phyloP scores from a whole-genome alignment of 2,797 vertebrate genomes.

The Dendrocincla fuliginosa region DNA sequence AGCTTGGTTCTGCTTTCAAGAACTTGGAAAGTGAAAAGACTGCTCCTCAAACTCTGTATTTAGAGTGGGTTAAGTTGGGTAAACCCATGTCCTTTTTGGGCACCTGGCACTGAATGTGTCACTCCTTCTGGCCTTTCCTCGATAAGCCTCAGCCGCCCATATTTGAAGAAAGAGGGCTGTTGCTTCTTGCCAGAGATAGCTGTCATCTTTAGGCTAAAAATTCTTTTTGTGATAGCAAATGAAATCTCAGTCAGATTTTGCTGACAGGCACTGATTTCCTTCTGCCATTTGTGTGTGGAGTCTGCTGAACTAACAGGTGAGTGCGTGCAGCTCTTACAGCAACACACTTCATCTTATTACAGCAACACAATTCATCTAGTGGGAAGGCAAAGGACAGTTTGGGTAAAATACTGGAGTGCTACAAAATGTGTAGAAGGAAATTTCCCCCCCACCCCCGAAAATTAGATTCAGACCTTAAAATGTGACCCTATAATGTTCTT shows the following conservation, averaged over 20 bases:
- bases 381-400: background rate
- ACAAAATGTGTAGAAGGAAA: background rate
- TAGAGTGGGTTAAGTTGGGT: background rate
- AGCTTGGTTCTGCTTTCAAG: background rate
- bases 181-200: background rate
- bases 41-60: background rate
- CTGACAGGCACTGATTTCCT: background rate
- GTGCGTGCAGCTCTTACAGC: background rate
- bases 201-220: background rate
- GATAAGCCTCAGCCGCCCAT: fast-evolving
- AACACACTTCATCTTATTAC: background rate
- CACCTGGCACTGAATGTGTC: background rate
- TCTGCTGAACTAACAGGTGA: background rate
- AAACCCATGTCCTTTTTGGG: background rate
- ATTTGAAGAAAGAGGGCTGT: background rate
- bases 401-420: background rate
- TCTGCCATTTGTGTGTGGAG: background rate
- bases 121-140: background rate
- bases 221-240: background rate
- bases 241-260: background rate
- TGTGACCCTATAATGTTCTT: background rate
- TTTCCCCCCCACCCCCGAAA: background rate
- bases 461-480: background rate
- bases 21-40: background rate
- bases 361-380: background rate